Percentiles rank a stretch among this genome's conserved stretches.
These are phyloP conservation scores for Nyctibius grandis DNA, from an alignment of 2,797 vertebrate genomes.

Conservation along the genomic window DNA sequence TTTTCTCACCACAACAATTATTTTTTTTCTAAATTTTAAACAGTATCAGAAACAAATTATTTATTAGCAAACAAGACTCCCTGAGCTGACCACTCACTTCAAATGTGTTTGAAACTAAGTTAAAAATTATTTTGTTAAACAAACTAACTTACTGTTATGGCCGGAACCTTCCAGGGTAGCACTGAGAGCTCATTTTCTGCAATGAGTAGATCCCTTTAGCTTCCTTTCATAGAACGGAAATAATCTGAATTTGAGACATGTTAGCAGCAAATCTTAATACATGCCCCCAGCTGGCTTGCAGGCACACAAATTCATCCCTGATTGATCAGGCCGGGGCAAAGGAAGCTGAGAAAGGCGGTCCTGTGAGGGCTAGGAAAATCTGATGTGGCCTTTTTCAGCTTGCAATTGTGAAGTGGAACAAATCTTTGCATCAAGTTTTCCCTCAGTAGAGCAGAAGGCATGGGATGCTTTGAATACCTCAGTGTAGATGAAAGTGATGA, in stretches of 20 bases:
- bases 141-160: background rate
- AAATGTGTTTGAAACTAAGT: background rate
- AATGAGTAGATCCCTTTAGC: background rate
- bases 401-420: background rate
- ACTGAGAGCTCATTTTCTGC: background rate
- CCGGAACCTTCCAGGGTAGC: background rate
- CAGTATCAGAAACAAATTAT: background rate
- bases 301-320: background rate
- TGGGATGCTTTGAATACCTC: background rate
- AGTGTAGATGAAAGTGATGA: background rate
- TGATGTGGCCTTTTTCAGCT: background rate
- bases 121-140: background rate
- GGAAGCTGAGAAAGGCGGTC: background rate
- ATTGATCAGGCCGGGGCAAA: background rate
- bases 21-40: background rate
- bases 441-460: background rate
- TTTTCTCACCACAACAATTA: background rate
- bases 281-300: background rate
- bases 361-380: background rate
- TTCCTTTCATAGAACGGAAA: background rate
- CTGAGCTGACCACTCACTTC: background rate
- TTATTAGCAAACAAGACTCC: background rate
- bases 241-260: background rate
- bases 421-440: background rate
- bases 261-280: background rate